Conservation (phyloP, 2,888 invertebrate species). For the Loripinus fragilis region DNA sequence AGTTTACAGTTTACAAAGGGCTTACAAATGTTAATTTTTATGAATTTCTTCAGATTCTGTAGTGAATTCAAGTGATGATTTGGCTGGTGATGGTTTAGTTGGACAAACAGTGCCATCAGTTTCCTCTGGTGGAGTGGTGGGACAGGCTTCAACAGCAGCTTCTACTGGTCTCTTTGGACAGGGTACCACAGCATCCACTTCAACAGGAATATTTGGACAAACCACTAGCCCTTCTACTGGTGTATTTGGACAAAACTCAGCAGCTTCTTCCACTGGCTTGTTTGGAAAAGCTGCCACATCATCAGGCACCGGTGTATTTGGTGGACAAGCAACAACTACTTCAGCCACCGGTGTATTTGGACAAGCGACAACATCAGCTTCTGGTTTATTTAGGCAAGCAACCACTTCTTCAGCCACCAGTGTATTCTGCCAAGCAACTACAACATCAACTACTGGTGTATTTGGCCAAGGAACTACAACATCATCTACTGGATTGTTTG, state of each 20-base stretch:
- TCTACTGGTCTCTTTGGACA: too few species aligned
- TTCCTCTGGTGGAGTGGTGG: too few species aligned
- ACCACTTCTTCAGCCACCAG: slow-evolving; percentile 31
- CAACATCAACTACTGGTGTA: slow-evolving; percentile 32
- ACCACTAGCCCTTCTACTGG: too few species aligned
- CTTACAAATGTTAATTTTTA: too few species aligned
- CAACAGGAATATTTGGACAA: too few species aligned
- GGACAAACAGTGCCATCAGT: too few species aligned
- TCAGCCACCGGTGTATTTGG: slow-evolving; percentile 18
- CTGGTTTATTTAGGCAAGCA: slow-evolving; percentile 24
- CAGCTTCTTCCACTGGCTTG: slow-evolving; percentile 21
- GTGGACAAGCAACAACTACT: slow-evolving; percentile 21
- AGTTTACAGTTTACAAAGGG: too few species aligned
- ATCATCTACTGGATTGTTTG: slow-evolving; percentile 26
- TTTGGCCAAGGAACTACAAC: background rate
- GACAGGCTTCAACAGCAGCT: too few species aligned
- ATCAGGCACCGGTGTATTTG: slow-evolving; percentile 18
- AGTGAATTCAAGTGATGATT: too few species aligned
- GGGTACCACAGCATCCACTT: too few species aligned
- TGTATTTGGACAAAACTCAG: background rate
- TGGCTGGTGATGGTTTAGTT: too few species aligned
- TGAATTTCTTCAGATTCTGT: too few species aligned
- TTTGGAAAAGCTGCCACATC: background rate
- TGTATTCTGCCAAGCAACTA: slow-evolving; percentile 36
- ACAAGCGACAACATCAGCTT: slow-evolving; percentile 18